Base-by-base conservation (phyloP, 2,113 vertebrate genomes). In the Opisthocomus hoazin region DNA sequence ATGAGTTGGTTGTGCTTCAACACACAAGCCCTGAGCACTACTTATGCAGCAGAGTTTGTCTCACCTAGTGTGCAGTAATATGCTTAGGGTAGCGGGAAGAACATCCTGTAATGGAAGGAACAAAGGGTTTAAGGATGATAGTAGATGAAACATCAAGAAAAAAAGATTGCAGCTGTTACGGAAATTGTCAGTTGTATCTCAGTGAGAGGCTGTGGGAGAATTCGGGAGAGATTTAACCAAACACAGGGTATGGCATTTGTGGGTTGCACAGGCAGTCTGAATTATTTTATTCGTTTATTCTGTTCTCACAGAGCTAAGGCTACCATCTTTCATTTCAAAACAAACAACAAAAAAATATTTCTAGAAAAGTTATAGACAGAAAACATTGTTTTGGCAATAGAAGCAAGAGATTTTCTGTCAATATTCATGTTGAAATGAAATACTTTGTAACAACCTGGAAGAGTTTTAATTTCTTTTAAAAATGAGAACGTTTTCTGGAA, bases 61-160 rank as follows among this genome's bases (percentile, higher is more conserved):
- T 87, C 0, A 0, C 63, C 50, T 8, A 3, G 29, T 23, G 37
- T 3, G 0, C 14, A 12, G 37, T 4, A 41, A 32, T 30, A 22
- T 6, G 9, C 34, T 30, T 46, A 27, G 39, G 10, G 19, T 24
- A 50, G 68, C 45, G 34, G 11, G n/a, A 16, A 14, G 6, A 41
- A n/a, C 7, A 10, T 46, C 37, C 15, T 17, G 37, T 53, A 65
- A 58, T 16, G 45, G 12, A 24, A 63, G 27, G 21, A 64, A 34
- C 9, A 17, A 36, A 27, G 18, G 24, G 15, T 53, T 77, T 73
- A 26, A 86, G 71, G 48, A 29, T 30, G 46, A 7, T 7, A 39
- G 9, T 22, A 19, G 6, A 14, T 43, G 15, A 46, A 84, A 73
- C 4, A 5, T 29, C 20, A 46, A 5, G 32, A 61, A 46, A 61